Base-by-base conservation (phyloP, 2,113 vertebrate species). In the Serilophus lunatus region DNA sequence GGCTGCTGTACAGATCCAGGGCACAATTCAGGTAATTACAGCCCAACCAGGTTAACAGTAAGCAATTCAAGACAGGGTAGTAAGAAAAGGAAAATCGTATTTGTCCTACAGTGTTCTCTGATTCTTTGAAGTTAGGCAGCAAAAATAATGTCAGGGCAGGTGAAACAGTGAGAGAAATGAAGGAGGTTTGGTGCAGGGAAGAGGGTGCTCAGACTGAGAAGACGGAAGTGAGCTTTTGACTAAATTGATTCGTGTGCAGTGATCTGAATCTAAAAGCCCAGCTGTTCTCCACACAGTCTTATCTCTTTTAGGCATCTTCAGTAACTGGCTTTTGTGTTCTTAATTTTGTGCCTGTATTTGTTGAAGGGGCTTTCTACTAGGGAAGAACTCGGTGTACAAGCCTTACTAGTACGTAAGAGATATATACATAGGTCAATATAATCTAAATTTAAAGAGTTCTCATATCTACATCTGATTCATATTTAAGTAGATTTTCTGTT, bases 341-440 rank as follows among this genome's bases (percentile, higher is more conserved):
- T 51, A 70, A 35, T 86, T 57, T 90, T 83, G 57, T 68, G 64
- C 26, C 26, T 66, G 5, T 35, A 9, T 93, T 77, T 93, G 24
- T 57, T 71, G 64, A 70, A 63, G 19, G 7, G 38, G 17, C 59
- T 51, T 75, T 35, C 18, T 85, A 11, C 40, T 57, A 79, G 31
- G 28, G 17, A 82, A 76, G 61, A 79, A 49, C 10, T 4, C 45
- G 18, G 10, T 72, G n/a, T 82, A 44, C n/a, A 36, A 64, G 36
- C n/a, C 26, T 63, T 69, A 26, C 13, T 15, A 5, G 35, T 53
- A 61, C 23, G 1, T 56, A 45, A 56, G 56, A 47, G 24, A 50
- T 29, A 16, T 5, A 28, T 38, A 11, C 15, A 12, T 8, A 45
- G 18, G 42, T 61, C 0, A 1, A 22, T 49, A 31, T 3, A 4